A percentile compares a stretch with the other conserved stretches of the same genome.
These are phyloP conservation scores for Cheilosia urbana DNA, from an alignment of 2,888 invertebrate species.

Conservation along the genomic window DNA sequence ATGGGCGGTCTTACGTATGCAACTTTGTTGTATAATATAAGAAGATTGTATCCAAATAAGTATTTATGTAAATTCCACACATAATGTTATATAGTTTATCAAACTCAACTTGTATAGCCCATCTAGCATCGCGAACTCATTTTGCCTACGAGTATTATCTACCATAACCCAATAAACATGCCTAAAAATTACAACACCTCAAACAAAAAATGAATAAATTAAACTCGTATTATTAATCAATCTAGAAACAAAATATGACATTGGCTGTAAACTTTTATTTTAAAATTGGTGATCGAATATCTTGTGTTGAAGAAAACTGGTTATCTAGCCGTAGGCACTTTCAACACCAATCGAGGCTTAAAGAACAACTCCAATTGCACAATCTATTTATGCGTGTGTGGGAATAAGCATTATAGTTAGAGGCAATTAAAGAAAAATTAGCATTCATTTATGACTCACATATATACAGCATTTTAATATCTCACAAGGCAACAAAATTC, in stretches of 20 bases:
- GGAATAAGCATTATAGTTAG: slow-evolving; percentile 18
- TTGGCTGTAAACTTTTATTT: slow-evolving; percentile 38
- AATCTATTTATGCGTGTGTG: slow-evolving; percentile 31
- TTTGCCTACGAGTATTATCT: neutral
- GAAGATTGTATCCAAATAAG: too few relatives aligned
- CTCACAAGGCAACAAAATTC: neutral
- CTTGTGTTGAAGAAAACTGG: slow-evolving; percentile 35
- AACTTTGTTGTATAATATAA: too few relatives aligned
- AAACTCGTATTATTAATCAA: slow-evolving; percentile 26
- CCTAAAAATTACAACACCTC: slow-evolving; percentile 6
- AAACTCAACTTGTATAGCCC: too few relatives aligned
- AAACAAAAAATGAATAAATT: slow-evolving; percentile 28
- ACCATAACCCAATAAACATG: slow-evolving; percentile 2
- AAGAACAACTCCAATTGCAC: slow-evolving; percentile 47
- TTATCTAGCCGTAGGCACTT: slow-evolving; percentile 41
- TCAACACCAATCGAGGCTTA: slow-evolving; percentile 22
- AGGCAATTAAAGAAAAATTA: slow-evolving; percentile 48
- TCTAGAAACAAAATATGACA: slow-evolving; percentile 41
- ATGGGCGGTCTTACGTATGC: too few relatives aligned
- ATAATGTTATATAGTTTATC: too few relatives aligned
- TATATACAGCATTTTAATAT: slow-evolving; percentile 17
- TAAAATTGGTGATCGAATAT: slow-evolving; percentile 30
- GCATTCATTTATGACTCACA: slow-evolving; percentile 40
- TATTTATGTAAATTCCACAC: too few relatives aligned
- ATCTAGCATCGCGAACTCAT: neutral